Evolutionary conservation across 2,888 invertebrate genomes (phyloP).

Genomic region (Sussaba pulchella): DNA sequence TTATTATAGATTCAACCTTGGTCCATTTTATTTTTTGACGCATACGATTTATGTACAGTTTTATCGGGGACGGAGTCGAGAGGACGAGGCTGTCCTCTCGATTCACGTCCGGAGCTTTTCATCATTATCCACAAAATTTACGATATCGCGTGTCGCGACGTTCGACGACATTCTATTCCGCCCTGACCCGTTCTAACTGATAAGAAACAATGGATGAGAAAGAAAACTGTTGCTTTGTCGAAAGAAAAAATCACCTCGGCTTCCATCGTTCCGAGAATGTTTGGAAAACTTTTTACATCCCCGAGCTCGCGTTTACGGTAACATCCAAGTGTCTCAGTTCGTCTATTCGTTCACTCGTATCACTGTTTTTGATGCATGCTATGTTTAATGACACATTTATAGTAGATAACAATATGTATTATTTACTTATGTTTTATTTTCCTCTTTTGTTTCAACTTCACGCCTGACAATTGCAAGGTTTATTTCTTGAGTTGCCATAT

Average conservation of each 20-base stretch:
- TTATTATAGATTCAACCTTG: conserved; percentile 67
- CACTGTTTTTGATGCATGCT: conserved; percentile 70
- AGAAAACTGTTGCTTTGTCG: too few relatives aligned
- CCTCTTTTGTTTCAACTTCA: conserved; percentile 67
- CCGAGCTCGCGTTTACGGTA: not conserved
- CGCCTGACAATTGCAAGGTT: conserved; percentile 70
- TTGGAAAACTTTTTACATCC: too few relatives aligned
- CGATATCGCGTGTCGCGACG: conserved; percentile 8
- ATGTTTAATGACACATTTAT: conserved; percentile 82
- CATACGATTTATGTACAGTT: conserved; percentile 64
- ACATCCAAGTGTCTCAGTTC: conserved; percentile 13
- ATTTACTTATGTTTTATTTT: too few relatives aligned
- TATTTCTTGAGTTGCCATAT: conserved; percentile 16
- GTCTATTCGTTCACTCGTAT: conserved; percentile 40
- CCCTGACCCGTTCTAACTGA: not conserved
- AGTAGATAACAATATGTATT: conserved; percentile 80
- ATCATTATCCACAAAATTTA: conserved; percentile 32
- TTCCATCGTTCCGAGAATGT: too few relatives aligned
- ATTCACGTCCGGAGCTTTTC: conserved; percentile 16
- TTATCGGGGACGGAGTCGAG: conserved; percentile 23
- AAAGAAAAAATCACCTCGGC: too few relatives aligned
- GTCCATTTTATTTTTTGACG: conserved; percentile 67
- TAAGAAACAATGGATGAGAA: too few relatives aligned
- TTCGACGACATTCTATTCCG: conserved; percentile 4
- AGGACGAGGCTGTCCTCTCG: conserved; percentile 12